phyloP scores from a whole-genome alignment of 2,888 invertebrate species.

The Coenonympha glycerion region DNA sequence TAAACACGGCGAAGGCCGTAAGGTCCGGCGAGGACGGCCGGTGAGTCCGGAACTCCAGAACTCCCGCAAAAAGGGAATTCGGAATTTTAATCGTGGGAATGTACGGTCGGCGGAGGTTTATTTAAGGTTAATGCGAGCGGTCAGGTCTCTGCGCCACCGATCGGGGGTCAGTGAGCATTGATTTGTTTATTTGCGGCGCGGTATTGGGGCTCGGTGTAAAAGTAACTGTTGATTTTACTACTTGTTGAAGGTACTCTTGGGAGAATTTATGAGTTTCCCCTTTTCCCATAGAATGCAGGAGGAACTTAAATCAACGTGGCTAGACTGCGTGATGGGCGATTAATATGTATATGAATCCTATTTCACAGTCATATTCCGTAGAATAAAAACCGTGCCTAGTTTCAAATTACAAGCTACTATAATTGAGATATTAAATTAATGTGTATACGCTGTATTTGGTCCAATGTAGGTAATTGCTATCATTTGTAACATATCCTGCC shows the following conservation, averaged over 20 bases:
- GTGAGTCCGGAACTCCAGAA: conserved; percentile 33
- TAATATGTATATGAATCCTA: too few species aligned
- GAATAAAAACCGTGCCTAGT: too few species aligned
- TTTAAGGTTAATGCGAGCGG: conserved; percentile 67
- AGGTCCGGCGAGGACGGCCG: conserved; percentile 21
- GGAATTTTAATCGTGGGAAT: conserved; percentile 66
- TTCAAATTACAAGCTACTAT: too few species aligned
- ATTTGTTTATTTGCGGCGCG: conserved; percentile 22
- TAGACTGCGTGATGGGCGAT: too few species aligned
- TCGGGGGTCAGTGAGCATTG: conserved; percentile 27
- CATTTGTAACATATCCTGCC: too few species aligned
- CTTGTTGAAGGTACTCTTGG: not conserved
- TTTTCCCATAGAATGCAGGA: too few species aligned
- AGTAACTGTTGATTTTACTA: conserved; percentile 4
- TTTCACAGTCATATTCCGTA: too few species aligned
- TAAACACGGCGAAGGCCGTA: conserved; percentile 23
- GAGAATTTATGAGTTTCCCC: too few species aligned
- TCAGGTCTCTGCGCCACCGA: conserved; percentile 44
- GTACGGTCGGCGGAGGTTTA: conserved; percentile 49
- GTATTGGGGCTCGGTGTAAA: conserved; percentile 6
- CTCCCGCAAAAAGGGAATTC: conserved; percentile 56
- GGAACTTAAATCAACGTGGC: too few species aligned
- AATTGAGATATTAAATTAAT: too few species aligned
- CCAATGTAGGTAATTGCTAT: too few species aligned
- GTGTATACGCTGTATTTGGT: too few species aligned